phyloP scores from a whole-genome alignment of 2,113 vertebrate species.

The Ancistrus triradiatus region DNA sequence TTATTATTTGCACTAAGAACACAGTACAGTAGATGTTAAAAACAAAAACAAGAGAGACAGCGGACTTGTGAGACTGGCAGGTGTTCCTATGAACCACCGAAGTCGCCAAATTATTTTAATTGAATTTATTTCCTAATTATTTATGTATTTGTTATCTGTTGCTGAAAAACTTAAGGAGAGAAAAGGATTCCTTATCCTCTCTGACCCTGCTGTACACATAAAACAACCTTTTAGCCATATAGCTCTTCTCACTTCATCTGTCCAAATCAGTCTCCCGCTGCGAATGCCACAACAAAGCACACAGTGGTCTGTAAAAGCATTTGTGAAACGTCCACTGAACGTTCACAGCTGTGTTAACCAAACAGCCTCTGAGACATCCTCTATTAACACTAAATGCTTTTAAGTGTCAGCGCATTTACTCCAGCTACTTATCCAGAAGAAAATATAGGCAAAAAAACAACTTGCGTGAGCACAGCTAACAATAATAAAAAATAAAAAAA shows the following conservation, averaged over 20 bases:
- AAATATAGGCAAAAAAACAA: neutral
- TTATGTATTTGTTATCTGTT: neutral
- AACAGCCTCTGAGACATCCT: neutral
- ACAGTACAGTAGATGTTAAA: too few species aligned
- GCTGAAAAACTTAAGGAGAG: neutral
- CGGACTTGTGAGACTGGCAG: too few species aligned
- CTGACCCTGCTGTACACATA: neutral
- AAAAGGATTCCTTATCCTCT: neutral
- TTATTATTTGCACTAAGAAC: too few species aligned
- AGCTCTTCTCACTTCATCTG: constrained; percentile 4
- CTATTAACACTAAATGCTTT: neutral
- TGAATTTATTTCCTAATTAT: too few species aligned
- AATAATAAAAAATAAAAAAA: neutral
- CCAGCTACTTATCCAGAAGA: neutral
- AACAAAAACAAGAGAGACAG: too few species aligned
- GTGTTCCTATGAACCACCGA: too few species aligned
- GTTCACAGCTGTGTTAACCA: neutral
- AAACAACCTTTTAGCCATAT: neutral
- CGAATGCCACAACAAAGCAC: neutral
- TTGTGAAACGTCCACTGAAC: neutral
- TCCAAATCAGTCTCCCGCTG: neutral
- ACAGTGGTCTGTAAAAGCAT: neutral
- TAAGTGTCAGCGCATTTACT: neutral
- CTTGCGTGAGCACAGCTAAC: neutral
- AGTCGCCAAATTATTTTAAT: too few species aligned